phyloP scores from a whole-genome alignment of 2,797 vertebrate species.

The Pangasius mekongensis region DNA sequence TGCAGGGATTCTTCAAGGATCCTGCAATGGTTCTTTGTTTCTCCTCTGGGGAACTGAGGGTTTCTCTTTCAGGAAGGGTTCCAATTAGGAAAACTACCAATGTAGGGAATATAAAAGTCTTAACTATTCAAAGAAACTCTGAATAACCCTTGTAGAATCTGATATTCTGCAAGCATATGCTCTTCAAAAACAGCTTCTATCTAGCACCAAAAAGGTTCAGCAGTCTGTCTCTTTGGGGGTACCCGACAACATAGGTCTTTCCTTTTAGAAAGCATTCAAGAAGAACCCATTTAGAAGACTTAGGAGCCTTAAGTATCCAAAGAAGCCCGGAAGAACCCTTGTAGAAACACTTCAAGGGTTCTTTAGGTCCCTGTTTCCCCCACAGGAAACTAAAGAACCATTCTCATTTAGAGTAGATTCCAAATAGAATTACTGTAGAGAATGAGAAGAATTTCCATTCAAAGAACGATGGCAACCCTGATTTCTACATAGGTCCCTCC shows the following conservation, averaged over 20 bases:
- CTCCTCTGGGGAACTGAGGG: not conserved
- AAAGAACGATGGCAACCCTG: too few species aligned
- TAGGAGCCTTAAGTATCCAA: not conserved
- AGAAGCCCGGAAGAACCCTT: not conserved
- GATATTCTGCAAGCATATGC: not conserved
- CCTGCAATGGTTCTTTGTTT: not conserved
- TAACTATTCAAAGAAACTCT: not conserved
- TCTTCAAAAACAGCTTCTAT: not conserved
- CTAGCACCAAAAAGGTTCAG: not conserved
- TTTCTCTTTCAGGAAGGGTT: not conserved
- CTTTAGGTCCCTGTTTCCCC: not conserved
- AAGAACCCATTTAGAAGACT: not conserved
- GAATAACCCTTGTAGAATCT: not conserved
- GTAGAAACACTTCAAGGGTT: not conserved
- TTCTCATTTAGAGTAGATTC: not conserved
- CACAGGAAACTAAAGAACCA: too few species aligned
- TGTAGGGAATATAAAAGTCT: not conserved
- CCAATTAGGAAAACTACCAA: not conserved
- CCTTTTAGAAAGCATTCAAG: not conserved
- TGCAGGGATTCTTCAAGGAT: not conserved
- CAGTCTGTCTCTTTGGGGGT: not conserved
- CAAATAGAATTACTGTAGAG: not conserved
- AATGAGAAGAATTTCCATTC: not conserved
- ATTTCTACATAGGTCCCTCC: not conserved
- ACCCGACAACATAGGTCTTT: not conserved